These are phyloP conservation scores for Gymnopithys bicolor DNA, from an alignment of 2,797 vertebrate genomes.

Conservation along the genomic window DNA sequence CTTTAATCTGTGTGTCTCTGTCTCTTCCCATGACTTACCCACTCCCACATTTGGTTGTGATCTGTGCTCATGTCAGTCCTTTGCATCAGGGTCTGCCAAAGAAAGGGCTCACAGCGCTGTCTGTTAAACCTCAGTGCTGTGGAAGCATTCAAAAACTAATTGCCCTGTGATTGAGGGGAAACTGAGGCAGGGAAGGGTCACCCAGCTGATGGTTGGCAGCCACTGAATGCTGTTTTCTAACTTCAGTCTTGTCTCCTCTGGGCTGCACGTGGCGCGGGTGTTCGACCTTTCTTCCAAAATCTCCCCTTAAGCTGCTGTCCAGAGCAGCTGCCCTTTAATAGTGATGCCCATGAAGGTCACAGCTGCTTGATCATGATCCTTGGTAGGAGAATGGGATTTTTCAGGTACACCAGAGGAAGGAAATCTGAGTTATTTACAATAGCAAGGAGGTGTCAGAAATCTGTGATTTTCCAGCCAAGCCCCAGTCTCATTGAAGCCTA, in stretches of 20 bases:
- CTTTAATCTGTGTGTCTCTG: constrained; percentile 18
- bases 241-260: neutral
- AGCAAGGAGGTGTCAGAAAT: neutral
- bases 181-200: neutral
- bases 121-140: neutral
- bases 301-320: neutral
- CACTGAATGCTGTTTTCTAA: neutral
- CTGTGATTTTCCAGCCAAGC: neutral
- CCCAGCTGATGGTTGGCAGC: neutral
- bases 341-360: neutral
- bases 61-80: neutral
- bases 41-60: neutral
- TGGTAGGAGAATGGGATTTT: neutral
- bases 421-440: neutral
- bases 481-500: neutral
- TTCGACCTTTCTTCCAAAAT: constrained; percentile 7
- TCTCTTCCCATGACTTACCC: neutral
- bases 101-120: neutral
- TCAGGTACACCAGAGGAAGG: neutral
- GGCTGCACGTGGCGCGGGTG: neutral
- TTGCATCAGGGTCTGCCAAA: neutral
- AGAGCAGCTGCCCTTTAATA: neutral
- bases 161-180: neutral
- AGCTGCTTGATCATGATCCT: neutral
- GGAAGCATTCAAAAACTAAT: neutral